A percentile compares a stretch with the other conserved stretches of the same genome.
phyloP scores from a whole-genome alignment of 2,797 vertebrate genomes.

The Xenentodon cancila region DNA sequence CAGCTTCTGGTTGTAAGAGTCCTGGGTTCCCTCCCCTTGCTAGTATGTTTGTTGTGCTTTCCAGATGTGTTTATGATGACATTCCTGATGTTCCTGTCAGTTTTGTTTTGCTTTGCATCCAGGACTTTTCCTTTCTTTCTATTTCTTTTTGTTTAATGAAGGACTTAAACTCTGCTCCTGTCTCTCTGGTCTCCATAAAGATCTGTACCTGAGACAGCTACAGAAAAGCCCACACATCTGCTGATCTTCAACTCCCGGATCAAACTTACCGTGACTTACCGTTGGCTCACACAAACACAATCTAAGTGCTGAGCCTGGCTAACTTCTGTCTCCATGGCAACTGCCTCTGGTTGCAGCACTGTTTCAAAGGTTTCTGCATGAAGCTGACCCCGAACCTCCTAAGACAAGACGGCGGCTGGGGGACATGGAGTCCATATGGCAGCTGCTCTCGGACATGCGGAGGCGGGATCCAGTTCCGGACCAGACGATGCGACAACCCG shows the following conservation, averaged over 20 bases:
- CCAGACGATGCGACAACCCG: constrained; percentile 91
- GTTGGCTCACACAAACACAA: neutral
- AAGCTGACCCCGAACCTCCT: constrained; percentile 92
- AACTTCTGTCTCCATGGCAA: constrained; percentile 1
- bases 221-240: no score
- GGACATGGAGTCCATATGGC: constrained; percentile 90
- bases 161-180: no score
- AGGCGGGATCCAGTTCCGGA: constrained; percentile 89
- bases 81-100: no score
- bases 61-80: no score
- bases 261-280: neutral
- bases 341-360: constrained; percentile 57
- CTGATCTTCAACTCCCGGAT: neutral
- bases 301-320: neutral
- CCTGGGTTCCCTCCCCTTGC: no score
- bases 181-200: no score
- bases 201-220: no score
- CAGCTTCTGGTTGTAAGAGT: no score
- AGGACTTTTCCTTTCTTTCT: no score
- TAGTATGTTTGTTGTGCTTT: no score
- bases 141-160: no score
- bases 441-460: constrained; percentile 93
- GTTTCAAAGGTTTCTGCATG: constrained; percentile 96
- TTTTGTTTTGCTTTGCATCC: no score
- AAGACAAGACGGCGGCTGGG: constrained; percentile 94